Conservation (phyloP, 2,888 invertebrate genomes). For the Torymus aiolomorphi region DNA sequence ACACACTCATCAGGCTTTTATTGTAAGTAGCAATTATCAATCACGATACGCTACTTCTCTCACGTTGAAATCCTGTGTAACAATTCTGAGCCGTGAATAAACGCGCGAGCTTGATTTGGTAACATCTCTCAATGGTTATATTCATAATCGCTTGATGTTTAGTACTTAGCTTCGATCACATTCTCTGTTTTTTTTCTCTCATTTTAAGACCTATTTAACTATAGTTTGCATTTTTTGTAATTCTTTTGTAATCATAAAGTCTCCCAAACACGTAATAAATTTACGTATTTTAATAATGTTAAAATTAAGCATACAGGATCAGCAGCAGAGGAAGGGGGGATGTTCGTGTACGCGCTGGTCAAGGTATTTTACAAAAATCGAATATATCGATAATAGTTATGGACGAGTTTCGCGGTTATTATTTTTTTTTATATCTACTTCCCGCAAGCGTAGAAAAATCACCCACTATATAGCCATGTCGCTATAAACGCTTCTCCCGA, state of each 20-base stretch:
- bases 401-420: constrained; percentile 52
- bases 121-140: constrained; percentile 48
- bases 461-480: constrained; percentile 44
- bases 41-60: constrained; percentile 1
- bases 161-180: constrained; percentile 45
- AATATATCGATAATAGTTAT: constrained; percentile 49
- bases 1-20: constrained; percentile 31
- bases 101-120: constrained; percentile 52
- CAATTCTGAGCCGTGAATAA: constrained; percentile 34
- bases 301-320: constrained; percentile 46
- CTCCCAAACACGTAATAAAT: constrained; percentile 44
- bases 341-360: constrained; percentile 34
- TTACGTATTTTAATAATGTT: constrained; percentile 41
- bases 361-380: constrained; percentile 56
- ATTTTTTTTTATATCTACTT: background rate
- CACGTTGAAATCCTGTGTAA: constrained; percentile 28
- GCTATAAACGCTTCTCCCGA: constrained; percentile 42
- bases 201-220: background rate
- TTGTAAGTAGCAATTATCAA: constrained; percentile 20
- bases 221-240: constrained; percentile 23
- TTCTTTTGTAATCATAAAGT: constrained; percentile 40
- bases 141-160: constrained; percentile 48
- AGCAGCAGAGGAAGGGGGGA: constrained; percentile 23
- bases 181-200: constrained; percentile 6
- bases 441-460: constrained; percentile 57